Evolutionary conservation across 2,113 vertebrate species (phyloP), one percentile per base, ranked within the genome.

Genomic region (Gallinago paraguaiae): DNA sequence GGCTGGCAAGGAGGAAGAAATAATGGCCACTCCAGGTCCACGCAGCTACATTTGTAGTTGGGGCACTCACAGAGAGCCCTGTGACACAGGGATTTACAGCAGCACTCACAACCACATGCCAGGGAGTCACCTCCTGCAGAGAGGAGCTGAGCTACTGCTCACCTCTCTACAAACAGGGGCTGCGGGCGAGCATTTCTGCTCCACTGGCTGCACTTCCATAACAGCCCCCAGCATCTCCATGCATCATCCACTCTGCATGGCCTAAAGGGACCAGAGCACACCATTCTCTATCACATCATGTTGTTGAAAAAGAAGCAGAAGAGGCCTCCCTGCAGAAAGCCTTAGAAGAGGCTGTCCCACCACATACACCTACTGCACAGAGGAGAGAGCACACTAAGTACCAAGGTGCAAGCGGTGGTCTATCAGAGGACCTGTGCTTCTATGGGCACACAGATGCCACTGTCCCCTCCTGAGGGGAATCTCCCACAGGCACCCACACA

Each of bases 71-170:
- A 75, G 15, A 24, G 5, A 63, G 43, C 33, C 72, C 30, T 31
- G 46, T 2, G 8, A 31, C 67, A 31, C 67, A 1, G 59, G 10
- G 3, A 20, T 51, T 68, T 17, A 50, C 7, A 25, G 50, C 50
- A 64, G 54, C 19, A 5, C 30, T 17, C 4, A 0, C 3, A 2
- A 10, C 2, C 48, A 8, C 7, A 24, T 0, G 0, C 28, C 51
- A 80, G n/a, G 1, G 2, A 13, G 25, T 53, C 71, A 30, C 18
- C 61, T 74, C 50, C 41, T 56, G 35, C 33, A 41, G 19, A 82
- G 27, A 10, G 23, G 11, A 77, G 6, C 33, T 33, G 24, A 17
- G 19, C 50, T 46, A n/a, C 72, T 51, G 25, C 31, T 33, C 43
- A 11, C 24, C 48, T 30, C 41, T 23, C n/a, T 23, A 17, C 22